Conservation (phyloP, 2,888 invertebrate genomes). For the Leptogaster cylindrica region DNA sequence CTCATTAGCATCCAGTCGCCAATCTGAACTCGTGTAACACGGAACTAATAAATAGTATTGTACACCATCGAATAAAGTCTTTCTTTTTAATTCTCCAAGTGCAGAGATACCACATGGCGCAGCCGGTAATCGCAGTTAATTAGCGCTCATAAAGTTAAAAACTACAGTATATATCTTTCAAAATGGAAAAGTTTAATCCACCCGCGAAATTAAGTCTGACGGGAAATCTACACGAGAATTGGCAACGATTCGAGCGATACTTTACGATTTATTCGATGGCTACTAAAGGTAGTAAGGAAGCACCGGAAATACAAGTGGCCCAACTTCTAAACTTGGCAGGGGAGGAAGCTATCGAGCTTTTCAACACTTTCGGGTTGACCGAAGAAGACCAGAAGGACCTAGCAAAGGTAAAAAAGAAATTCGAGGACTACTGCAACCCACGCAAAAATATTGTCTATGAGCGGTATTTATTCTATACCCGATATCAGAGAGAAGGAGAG, state of each 20-base stretch:
- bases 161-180: not conserved
- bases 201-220: not conserved
- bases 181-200: not conserved
- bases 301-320: slow-evolving; percentile 28
- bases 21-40: too few relatives aligned
- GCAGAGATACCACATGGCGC: not conserved
- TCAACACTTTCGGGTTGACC: slow-evolving; percentile 23
- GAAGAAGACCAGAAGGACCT: slow-evolving; percentile 25
- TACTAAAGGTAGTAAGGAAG: slow-evolving; percentile 19
- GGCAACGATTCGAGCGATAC: slow-evolving; percentile 33
- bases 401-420: slow-evolving; percentile 24
- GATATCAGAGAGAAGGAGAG: not conserved
- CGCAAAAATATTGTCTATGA: slow-evolving; percentile 21
- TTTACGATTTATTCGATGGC: slow-evolving; percentile 35
- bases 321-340: slow-evolving; percentile 37
- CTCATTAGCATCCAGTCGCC: too few relatives aligned
- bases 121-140: not conserved
- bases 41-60: too few relatives aligned
- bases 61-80: too few relatives aligned
- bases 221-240: slow-evolving; percentile 36
- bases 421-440: slow-evolving; percentile 38
- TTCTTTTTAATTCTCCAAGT: too few relatives aligned
- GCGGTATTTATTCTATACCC: slow-evolving; percentile 5
- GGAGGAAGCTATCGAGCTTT: slow-evolving; percentile 39
- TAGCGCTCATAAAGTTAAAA: not conserved